Base-by-base conservation (phyloP, 2,888 invertebrate genomes). In the Thyatira batis region DNA sequence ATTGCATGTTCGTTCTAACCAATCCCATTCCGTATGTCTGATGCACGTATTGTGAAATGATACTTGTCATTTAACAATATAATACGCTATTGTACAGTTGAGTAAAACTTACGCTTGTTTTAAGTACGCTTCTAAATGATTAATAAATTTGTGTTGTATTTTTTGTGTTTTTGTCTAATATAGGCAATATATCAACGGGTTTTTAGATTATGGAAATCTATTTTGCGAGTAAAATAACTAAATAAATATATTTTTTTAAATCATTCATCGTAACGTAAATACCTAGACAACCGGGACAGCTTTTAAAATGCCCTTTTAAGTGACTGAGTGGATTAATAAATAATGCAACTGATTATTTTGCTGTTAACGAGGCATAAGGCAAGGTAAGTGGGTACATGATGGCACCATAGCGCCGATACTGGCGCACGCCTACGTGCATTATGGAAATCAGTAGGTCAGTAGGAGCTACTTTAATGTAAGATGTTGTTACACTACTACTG, bases 381-480 rank as follows among this genome's bases (percentile, higher is more conserved):
- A 28, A 48, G 48, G 48, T 20, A 27, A 46, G 48, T 39, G 39
- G n/a, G 39, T 27, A 17, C 27, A 48, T 10, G 27, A 48, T 39
- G 39, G 13, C 20, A 20, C 45, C 48, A 48, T 27, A 9, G 48
- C 20, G 48, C 27, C 17, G 20, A 62, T 54, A 59, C 65, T 66
- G 65, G 62, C 61, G 56, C 53, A 65, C 87, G 73, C 90, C 89
- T 79, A 89, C 88, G 76, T 70, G 72, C 72, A 33, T 63, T 85
- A 89, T 89, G 86, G 87, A 88, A 88, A 89, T 86, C 89, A 91
- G 83, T 91, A 87, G 90, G 90, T 90, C 90, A 91, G 85, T 89
- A 78, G 86, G 80, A 85, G 82, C 85, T 78, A 79, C 80, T 76
- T 70, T 69, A 71, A 67, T 69, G 53, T 63, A 67, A 69, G 71